Base-by-base conservation (phyloP, 1,140 invertebrate species). In the Diplogasteroides magnus region DNA sequence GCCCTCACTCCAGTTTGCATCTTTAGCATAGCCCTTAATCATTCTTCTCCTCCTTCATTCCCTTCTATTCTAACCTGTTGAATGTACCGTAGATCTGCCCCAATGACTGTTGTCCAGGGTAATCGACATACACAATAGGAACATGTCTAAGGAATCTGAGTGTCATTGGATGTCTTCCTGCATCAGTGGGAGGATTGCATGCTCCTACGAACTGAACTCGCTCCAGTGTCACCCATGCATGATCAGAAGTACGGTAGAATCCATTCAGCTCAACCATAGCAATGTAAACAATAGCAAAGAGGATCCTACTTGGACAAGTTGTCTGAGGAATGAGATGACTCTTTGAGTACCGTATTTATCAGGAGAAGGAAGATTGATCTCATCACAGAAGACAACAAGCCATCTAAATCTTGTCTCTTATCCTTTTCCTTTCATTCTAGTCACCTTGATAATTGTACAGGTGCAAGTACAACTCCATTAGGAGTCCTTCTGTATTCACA, bases 351-450 rank as follows among this genome's bases (percentile, higher is more conserved):
- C 94, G 80, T 97, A 98, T 78, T 93, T 90, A 83, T 99, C 97
- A 91, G 97, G 95, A 79, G 97, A 94, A 0, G 97, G 97, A 78
- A 99, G 88, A 87, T 99, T 99, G 81, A 99, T 99, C 87, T 99
- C 97, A 85, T 99, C 97, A 84, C 97, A 99, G 88, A 99, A 99
- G n/a, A 99, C 86, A 13, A 99, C 91, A 19, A 99, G 86, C 97
- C 97, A 99, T 86, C 97, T 97, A 19, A 48, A 6, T 11, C 6
- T 11, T 48, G 37, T 48, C 19, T 48, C 6, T 48, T 48, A 11
- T 11, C 19, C 6, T 48, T 48, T 48, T 48, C n/a, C n/a, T n/a
- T n/a, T n/a, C n/a, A n/a, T n/a, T n/a, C n/a, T n/a, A n/a, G n/a
- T 48, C 19, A 48, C 37, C 37, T 48, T 61, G 94, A 94, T 59